Evolutionary conservation across 2,797 vertebrate species (phyloP).

Genomic region (Pseudochirops corinnae): DNA sequence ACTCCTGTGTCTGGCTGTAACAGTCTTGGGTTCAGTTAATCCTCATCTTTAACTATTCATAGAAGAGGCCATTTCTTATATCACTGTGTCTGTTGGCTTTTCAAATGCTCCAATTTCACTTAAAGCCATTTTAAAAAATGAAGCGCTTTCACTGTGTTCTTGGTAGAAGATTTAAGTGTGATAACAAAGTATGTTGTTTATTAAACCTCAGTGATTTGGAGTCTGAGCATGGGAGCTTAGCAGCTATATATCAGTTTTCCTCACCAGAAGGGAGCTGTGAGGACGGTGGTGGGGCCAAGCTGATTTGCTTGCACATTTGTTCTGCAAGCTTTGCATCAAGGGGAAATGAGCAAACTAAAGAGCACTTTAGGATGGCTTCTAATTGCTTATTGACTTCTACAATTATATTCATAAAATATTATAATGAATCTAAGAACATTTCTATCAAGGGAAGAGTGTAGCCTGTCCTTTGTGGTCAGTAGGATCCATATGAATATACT

Average conservation of each 20-base stretch:
- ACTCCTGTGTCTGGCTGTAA: background rate
- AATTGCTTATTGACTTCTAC: constrained; percentile 23
- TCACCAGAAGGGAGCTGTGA: background rate
- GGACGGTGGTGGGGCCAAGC: background rate
- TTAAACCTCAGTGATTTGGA: background rate
- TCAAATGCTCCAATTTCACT: constrained; percentile 11
- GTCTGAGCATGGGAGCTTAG: background rate
- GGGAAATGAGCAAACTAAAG: constrained; percentile 9
- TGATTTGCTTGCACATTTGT: background rate
- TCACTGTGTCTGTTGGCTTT: background rate
- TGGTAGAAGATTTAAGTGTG: background rate
- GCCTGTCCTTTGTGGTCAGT: background rate
- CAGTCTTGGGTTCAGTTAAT: constrained; percentile 36
- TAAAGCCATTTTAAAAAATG: constrained; percentile 21
- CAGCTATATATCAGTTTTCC: background rate
- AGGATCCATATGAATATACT: background rate
- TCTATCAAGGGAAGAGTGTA: background rate
- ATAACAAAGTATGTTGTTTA: background rate
- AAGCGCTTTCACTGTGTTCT: background rate
- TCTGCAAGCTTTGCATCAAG: background rate
- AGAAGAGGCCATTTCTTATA: background rate
- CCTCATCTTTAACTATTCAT: background rate
- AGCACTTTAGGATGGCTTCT: constrained; percentile 26
- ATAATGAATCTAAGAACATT: background rate
- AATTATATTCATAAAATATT: constrained; percentile 14